Evolutionary conservation across 2,888 invertebrate genomes (phyloP).

Genomic region (Halictus ligatus): DNA sequence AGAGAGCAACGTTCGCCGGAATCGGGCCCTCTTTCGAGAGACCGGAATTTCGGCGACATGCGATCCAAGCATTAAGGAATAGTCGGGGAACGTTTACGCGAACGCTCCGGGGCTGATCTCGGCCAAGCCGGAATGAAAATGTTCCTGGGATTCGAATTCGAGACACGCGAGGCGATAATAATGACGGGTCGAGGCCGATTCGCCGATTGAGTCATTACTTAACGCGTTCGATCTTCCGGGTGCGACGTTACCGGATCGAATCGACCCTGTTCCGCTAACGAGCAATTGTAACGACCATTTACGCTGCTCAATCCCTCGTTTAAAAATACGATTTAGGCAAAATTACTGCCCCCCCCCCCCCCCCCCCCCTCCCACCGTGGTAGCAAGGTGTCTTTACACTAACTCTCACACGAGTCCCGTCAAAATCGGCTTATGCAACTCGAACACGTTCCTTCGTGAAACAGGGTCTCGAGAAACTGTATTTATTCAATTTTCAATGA

Average conservation of each 20-base stretch:
- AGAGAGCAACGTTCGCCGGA: not conserved
- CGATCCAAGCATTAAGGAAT: conserved; percentile 71
- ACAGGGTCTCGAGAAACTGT: not conserved
- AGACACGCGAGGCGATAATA: conserved; percentile 53
- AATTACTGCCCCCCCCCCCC: not conserved
- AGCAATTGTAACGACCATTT: not conserved
- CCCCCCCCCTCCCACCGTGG: rapidly evolving
- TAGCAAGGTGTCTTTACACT: not conserved
- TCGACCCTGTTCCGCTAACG: not conserved
- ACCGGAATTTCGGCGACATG: conserved; percentile 65
- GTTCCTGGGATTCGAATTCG: conserved; percentile 34
- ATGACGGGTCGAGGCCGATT: conserved; percentile 22
- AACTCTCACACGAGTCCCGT: not conserved
- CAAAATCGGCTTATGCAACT: not conserved
- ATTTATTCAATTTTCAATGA: conserved; percentile 1
- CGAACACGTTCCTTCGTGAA: not conserved
- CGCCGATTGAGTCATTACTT: conserved; percentile 50
- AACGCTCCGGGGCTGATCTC: conserved; percentile 52
- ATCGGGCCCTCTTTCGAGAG: conserved; percentile 7
- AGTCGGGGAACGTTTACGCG: conserved; percentile 53
- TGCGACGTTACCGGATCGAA: not conserved
- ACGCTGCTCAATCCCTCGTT: not conserved
- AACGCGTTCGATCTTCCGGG: not conserved
- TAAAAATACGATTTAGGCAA: conserved; percentile 1
- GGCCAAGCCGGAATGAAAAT: conserved; percentile 40